Evolutionary conservation across 2,888 invertebrate species (phyloP).

Genomic region (Alitta virens): DNA sequence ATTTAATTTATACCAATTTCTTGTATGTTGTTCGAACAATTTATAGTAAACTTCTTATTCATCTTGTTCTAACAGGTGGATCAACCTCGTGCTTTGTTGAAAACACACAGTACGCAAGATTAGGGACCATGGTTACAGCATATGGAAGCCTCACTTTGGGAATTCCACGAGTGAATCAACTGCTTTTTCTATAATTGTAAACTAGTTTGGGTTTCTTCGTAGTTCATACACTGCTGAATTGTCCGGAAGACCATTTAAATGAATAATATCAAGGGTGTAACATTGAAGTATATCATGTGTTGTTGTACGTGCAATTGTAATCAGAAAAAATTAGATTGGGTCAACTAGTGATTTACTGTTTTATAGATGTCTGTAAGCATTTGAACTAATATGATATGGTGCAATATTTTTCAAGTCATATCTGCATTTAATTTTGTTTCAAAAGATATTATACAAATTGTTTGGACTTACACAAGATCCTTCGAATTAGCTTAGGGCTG

Average conservation of each 20-base stretch:
- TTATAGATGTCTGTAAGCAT: not conserved
- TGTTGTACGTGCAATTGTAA: not conserved
- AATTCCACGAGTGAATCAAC: no score
- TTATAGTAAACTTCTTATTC: not conserved
- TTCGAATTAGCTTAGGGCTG: no score
- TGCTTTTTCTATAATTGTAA: no score
- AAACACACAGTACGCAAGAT: slow-evolving; percentile 21
- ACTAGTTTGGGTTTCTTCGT: no score
- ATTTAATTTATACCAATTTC: not conserved
- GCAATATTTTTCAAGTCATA: not conserved
- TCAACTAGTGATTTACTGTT: no score
- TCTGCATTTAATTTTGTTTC: not conserved
- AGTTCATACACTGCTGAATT: no score
- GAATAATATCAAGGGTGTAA: not conserved
- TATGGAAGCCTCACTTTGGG: no score
- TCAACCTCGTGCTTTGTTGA: slow-evolving; percentile 21
- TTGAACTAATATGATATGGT: not conserved
- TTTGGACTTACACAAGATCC: no score
- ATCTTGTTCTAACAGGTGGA: slow-evolving; percentile 18
- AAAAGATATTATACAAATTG: not conserved
- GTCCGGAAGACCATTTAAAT: no score
- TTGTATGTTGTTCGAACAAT: not conserved
- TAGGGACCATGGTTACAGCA: not conserved
- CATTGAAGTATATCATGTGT: not conserved
- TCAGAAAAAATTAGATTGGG: no score